Conservation (phyloP, 2,113 vertebrate genomes). For the Alosa alosa region DNA sequence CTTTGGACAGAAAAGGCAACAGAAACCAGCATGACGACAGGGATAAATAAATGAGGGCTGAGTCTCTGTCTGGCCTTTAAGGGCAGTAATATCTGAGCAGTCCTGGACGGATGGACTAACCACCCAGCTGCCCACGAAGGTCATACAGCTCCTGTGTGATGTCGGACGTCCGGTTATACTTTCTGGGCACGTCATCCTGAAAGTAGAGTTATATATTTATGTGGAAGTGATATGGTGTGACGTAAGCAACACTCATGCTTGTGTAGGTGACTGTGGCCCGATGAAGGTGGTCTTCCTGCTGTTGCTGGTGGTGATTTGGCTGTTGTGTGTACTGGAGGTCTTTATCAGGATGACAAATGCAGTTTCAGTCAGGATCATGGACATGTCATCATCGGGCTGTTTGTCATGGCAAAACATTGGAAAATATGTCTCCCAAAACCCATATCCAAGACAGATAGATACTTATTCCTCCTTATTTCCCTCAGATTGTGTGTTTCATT, state of each 20-base stretch:
- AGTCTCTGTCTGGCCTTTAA: background rate
- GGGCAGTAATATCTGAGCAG: background rate
- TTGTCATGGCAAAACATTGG: no score
- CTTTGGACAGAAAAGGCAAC: background rate
- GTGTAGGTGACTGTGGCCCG: background rate
- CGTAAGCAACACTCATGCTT: background rate
- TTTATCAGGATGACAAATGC: background rate
- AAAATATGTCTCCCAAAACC: no score
- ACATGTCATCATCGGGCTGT: no score
- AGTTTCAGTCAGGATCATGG: background rate
- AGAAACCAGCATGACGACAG: background rate
- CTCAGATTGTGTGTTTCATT: background rate
- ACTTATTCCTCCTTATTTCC: background rate
- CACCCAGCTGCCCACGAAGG: slow-evolving; percentile 13
- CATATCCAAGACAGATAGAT: background rate
- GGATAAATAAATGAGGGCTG: background rate
- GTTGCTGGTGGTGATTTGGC: no score
- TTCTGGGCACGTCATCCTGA: no score
- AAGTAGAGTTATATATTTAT: no score
- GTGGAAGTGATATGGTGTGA: no score
- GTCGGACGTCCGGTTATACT: background rate
- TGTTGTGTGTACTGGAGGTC: background rate
- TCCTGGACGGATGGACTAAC: background rate
- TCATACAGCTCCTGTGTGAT: background rate
- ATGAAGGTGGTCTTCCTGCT: background rate